Evolutionary conservation across 2,113 vertebrate species (phyloP), one percentile per base, ranked within the genome.

Genomic region (Potamarius usumacintae): DNA sequence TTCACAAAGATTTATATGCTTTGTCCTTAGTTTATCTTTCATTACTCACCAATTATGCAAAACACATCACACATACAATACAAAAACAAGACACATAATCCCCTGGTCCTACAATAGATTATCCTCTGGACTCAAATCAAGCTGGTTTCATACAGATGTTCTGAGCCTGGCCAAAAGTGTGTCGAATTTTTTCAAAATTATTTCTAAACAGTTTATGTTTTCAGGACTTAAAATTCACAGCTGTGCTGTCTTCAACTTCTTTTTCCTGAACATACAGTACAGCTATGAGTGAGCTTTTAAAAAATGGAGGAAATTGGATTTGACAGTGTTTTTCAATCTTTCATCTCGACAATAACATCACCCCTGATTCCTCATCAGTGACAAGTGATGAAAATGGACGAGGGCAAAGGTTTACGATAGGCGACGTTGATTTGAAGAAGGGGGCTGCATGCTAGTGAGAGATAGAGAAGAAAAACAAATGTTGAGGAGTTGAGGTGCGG

Each of bases 391-490:
- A 88, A 88, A 89, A 89, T 76, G 67, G 90, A 84, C 50, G 82
- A 89, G 86, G 84, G 90, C 72, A 82, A 89, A 87, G 85, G 92
- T 71, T 72, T 92, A 91, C 87, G 92, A 93, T 92, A 92, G 90
- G 89, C 89, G 88, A 91, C 89, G 92, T 88, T 92, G 92, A 92
- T 93, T 92, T 92, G 91, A 92, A 91, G 81, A 79, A 88, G 91
- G 93, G 84, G 92, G 90, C 91, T 90, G 92, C 93, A 90, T 93
- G 84, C 71, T 53, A 53, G 63, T 30, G 12, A 90, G 89, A 94
- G 94, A 93, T 92, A 93, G 87, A 92, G 90, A 94, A 94, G 89
- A 90, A 92, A 94, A 95, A 94, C 92, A 93, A 95, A 95, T 93
- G 93, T 86, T 89, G 89, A 89, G 71, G 85, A 82, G 89, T 87